A percentile compares a stretch with the other conserved stretches of the same genome.
phyloP scores from a whole-genome alignment of 2,113 vertebrate species.

The Calyptommatus sinebrachiatus region DNA sequence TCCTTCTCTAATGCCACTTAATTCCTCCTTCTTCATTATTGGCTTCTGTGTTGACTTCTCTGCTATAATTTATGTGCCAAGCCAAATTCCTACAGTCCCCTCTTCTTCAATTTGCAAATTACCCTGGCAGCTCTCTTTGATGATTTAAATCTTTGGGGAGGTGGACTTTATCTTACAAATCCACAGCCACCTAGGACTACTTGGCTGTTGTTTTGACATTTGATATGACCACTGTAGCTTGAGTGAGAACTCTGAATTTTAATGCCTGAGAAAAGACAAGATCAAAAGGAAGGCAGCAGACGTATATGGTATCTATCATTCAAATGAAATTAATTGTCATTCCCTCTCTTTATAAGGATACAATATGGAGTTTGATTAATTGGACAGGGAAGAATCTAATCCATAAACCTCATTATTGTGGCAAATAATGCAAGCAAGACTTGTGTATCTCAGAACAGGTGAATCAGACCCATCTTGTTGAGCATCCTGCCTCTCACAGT shows the following conservation, averaged over 20 bases:
- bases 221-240: not conserved
- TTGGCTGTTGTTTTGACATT: not conserved
- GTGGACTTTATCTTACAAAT: not conserved
- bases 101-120: slow-evolving; percentile 13
- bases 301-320: no score
- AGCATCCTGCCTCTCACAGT: no score
- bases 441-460: no score
- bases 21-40: not conserved
- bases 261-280: rapidly evolving
- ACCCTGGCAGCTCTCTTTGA: not conserved
- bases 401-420: no score
- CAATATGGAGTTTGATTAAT: no score
- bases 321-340: not conserved
- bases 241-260: not conserved
- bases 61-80: not conserved
- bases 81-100: not conserved
- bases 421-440: no score
- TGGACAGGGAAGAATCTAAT: no score
- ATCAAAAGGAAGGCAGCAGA: not conserved
- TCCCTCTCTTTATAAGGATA: not conserved
- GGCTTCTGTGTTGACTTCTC: not conserved
- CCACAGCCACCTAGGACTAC: not conserved
- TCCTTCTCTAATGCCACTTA: not conserved
- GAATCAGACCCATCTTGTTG: no score
- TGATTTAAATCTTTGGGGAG: slow-evolving; percentile 10